These are phyloP conservation scores for Brachylomia viminalis DNA, from an alignment of 2,888 invertebrate species.

Conservation along the genomic window DNA sequence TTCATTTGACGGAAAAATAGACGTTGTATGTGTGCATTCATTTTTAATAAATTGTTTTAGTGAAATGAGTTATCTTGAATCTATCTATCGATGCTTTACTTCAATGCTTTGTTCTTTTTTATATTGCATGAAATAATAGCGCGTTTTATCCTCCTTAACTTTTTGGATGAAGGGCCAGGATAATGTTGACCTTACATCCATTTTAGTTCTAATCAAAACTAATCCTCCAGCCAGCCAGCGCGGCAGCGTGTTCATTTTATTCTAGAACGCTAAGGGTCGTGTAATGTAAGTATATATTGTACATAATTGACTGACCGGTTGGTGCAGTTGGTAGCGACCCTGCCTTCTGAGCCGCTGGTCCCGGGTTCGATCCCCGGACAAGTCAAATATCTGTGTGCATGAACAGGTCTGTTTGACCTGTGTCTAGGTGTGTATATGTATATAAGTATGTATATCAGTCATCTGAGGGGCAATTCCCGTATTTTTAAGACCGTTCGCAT, in stretches of 20 bases:
- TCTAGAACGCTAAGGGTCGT: background rate
- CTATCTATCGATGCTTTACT: background rate
- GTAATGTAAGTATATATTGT: background rate
- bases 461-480: too few species aligned
- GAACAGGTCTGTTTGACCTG: too few species aligned
- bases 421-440: too few species aligned
- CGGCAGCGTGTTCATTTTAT: background rate
- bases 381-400: too few species aligned
- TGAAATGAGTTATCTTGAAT: background rate
- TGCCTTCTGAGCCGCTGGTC: too few species aligned
- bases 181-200: background rate
- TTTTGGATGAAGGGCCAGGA: background rate
- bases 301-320: too few species aligned
- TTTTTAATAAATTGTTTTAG: background rate
- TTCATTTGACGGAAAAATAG: background rate
- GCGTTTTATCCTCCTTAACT: background rate
- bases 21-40: background rate
- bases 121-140: background rate
- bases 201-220: background rate
- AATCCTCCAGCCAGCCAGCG: background rate
- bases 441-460: too few species aligned
- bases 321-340: too few species aligned
- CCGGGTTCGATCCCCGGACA: too few species aligned
- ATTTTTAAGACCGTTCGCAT: too few species aligned
- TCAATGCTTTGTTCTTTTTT: background rate